Evolutionary conservation across 2,113 vertebrate species (phyloP), one percentile per base, ranked within the genome.

Genomic region (Neotoma lepida): DNA sequence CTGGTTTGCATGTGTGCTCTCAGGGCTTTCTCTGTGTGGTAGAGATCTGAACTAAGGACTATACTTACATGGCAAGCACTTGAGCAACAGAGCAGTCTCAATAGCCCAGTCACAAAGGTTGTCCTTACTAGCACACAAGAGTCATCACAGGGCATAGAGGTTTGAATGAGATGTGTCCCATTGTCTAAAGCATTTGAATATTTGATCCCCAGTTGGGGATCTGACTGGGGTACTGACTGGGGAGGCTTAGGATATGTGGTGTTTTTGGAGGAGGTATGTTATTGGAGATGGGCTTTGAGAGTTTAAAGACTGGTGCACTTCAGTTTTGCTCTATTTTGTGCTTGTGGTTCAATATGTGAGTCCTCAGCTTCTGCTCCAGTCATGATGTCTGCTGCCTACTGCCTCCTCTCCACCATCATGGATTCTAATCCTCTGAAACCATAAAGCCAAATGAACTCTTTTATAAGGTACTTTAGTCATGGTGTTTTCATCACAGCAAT

Each of bases 121-220:
- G 89, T 68, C 96, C 92, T 46, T 94, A 85, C 90, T 97, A 64
- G 73, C 86, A 86, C 61, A 84, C 82, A 86, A 56, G 84, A 33
- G 2, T 70, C 80, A 22, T 82, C 58, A 86, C 4, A 35, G 12
- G 17, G 58, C 3, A 1, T 51, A 30, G 12, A 26, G n/a, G 7
- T 39, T 81, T 58, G 54, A 58, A 39, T 28, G 6, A 15, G 6
- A 39, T 41, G 24, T 81, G 6, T 81, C 35, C 54, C 13, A 20
- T 81, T 81, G 78, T 26, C 6, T 81, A 81, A 56, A n/a, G 5
- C 35, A 54, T n/a, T 80, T n/a, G 33, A 56, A 24, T 39, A 26
- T 20, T 39, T 39, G 54, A 9, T 81, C 2, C n/a, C 2, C 2
- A 26, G 35, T 81, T 39, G n/a, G n/a, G n/a, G n/a, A n/a, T n/a